Conservation (phyloP, 2,113 vertebrate genomes). For the pig (Sus scrofa) region T2T-Sscrofa CM000818.6:57447001-57447500, state of each 20-base stretch:
- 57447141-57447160: too few relatives aligned
- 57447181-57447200: too few relatives aligned
- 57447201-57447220: too few relatives aligned
- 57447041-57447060: too few relatives aligned
- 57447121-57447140: too few relatives aligned
- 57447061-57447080: too few relatives aligned
- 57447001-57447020: not conserved
- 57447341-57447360: fast-evolving
- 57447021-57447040: too few relatives aligned
- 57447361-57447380: constrained; percentile 15
- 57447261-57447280: not conserved
- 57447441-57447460: constrained; percentile 47
- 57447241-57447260: not conserved
- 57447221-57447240: too few relatives aligned
- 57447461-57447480: constrained; percentile 75
- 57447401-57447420: not conserved
- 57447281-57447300: not conserved
- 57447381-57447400: constrained; percentile 45
- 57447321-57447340: not conserved
- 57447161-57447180: too few relatives aligned
- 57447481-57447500: constrained; percentile 35
- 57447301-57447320: not conserved
- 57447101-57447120: too few relatives aligned
- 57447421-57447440: not conserved
- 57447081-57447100: too few relatives aligned